phyloP scores from a whole-genome alignment of 2,113 vertebrate genomes.

The Neogale vison region DNA sequence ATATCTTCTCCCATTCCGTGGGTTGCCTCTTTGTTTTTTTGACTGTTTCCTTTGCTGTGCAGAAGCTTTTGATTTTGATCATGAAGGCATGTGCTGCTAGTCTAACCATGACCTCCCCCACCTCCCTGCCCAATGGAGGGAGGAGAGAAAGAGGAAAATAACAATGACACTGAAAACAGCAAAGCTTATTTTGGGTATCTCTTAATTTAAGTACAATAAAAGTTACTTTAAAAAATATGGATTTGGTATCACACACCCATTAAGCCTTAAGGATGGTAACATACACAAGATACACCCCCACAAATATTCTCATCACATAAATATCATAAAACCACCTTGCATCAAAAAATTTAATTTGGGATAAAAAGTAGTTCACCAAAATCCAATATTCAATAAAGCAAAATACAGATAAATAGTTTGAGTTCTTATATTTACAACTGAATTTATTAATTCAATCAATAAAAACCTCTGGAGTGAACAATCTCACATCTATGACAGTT shows the following conservation, averaged over 20 bases:
- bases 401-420: not conserved
- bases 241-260: not conserved
- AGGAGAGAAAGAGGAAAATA: not conserved
- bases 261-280: not conserved
- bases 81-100: not conserved
- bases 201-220: not conserved
- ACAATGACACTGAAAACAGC: not conserved
- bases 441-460: not conserved
- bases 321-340: slow-evolving; percentile 5
- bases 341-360: not conserved
- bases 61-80: too few relatives aligned
- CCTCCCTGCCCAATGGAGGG: not conserved
- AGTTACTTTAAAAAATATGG: slow-evolving; percentile 5
- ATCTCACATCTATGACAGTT: not conserved
- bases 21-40: too few relatives aligned
- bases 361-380: not conserved
- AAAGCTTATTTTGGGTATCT: not conserved
- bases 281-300: not conserved
- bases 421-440: not conserved
- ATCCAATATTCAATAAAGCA: not conserved
- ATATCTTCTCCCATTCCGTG: too few relatives aligned
- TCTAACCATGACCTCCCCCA: not conserved
- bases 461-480: not conserved
- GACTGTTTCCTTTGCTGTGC: too few relatives aligned
- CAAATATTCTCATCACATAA: not conserved